Conservation (phyloP, 2,797 vertebrate species). For the Enteromius mattozi region DNA sequence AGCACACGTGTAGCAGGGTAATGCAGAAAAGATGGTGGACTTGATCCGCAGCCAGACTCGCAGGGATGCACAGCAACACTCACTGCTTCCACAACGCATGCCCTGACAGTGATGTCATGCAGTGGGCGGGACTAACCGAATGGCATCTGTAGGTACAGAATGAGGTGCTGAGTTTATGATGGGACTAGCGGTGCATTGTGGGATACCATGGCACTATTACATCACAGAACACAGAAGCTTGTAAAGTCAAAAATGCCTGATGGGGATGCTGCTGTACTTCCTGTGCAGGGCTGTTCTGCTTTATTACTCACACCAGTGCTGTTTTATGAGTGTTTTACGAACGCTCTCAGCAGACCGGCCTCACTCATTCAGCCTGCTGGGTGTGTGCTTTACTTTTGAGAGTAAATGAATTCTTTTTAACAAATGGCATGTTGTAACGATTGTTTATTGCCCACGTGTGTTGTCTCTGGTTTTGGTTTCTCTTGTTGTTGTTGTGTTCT, state of each 20-base stretch:
- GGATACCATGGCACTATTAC: slow-evolving; percentile 24
- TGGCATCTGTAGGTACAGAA: background rate
- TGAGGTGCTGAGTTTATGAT: slow-evolving; percentile 14
- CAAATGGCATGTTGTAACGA: slow-evolving; percentile 34
- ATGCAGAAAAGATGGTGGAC: slow-evolving; percentile 19
- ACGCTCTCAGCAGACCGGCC: background rate
- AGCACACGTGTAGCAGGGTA: background rate
- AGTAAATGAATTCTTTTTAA: slow-evolving; percentile 7
- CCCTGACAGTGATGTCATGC: slow-evolving; percentile 25
- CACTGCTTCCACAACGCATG: slow-evolving; percentile 2
- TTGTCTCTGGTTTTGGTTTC: slow-evolving; percentile 26
- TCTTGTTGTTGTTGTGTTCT: slow-evolving; percentile 32
- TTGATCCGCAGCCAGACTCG: slow-evolving; percentile 15
- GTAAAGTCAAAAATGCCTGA: slow-evolving; percentile 38
- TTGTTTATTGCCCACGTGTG: slow-evolving; percentile 26
- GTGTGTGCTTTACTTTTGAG: slow-evolving; percentile 5
- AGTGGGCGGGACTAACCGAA: slow-evolving; percentile 5
- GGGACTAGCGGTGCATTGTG: slow-evolving; percentile 24
- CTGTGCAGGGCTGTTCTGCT: slow-evolving; percentile 22
- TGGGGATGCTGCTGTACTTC: slow-evolving; percentile 9
- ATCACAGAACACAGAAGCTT: slow-evolving; percentile 33
- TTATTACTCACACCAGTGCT: slow-evolving; percentile 31
- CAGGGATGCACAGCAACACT: background rate
- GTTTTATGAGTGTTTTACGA: slow-evolving; percentile 45
- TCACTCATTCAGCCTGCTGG: background rate